These are phyloP conservation scores for Charina bottae DNA, from an alignment of 2,113 vertebrate species.

Conservation along the genomic window DNA sequence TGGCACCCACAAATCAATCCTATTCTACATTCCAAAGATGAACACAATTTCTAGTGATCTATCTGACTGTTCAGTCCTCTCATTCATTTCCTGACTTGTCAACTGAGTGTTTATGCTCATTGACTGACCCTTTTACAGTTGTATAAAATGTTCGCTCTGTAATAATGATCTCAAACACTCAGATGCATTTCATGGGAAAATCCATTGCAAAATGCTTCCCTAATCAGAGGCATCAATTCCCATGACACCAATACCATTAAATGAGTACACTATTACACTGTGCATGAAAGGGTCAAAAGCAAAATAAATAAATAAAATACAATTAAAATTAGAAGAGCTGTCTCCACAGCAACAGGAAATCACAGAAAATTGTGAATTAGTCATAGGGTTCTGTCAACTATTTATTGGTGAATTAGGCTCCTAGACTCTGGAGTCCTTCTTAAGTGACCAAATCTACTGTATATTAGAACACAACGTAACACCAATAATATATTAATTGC, in stretches of 20 bases:
- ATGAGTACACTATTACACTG: not conserved
- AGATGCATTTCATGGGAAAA: conserved; percentile 24
- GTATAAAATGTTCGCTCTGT: conserved; percentile 11
- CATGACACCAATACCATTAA: conserved; percentile 5
- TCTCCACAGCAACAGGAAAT: not conserved
- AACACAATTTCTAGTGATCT: not conserved
- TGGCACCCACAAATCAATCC: not conserved
- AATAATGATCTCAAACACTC: conserved; percentile 20
- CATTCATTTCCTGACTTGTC: conserved; percentile 33
- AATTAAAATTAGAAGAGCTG: not conserved
- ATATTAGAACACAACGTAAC: not conserved
- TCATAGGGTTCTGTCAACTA: not conserved
- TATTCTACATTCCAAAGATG: not conserved
- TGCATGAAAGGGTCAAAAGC: not conserved
- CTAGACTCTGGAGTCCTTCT: not conserved
- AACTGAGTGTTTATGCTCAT: conserved; percentile 21
- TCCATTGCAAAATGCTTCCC: conserved; percentile 9
- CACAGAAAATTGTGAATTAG: no score
- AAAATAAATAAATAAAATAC: not conserved
- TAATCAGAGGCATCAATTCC: conserved; percentile 31
- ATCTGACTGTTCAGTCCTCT: conserved; percentile 7
- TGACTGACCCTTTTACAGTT: conserved; percentile 17
- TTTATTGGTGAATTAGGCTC: not conserved
- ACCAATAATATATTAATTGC: not conserved
- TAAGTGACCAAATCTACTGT: not conserved